phyloP scores from a whole-genome alignment of 2,113 vertebrate species.

The Lates calcarifer region DNA sequence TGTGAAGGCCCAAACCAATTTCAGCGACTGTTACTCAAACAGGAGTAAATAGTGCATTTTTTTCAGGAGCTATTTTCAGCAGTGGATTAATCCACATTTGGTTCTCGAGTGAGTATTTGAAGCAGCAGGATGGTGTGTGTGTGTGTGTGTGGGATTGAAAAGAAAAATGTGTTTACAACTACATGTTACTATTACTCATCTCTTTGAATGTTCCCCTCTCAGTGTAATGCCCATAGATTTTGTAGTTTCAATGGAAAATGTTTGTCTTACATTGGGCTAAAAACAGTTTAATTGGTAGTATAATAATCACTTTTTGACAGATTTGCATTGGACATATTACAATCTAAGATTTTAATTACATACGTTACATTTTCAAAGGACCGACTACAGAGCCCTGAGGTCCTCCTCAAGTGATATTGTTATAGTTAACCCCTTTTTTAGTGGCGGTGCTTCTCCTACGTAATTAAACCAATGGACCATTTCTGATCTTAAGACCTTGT shows the following conservation, averaged over 20 bases:
- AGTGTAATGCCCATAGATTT: not conserved
- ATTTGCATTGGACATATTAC: too few species aligned
- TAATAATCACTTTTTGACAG: too few species aligned
- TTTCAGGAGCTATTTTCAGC: not conserved
- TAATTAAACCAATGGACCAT: not conserved
- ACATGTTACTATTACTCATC: not conserved
- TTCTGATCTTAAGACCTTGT: not conserved
- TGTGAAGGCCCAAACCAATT: not conserved
- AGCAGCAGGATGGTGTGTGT: not conserved
- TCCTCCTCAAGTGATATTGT: too few species aligned
- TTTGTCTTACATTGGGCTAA: too few species aligned
- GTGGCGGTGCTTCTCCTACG: not conserved
- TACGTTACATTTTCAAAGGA: not conserved
- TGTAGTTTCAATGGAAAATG: not conserved
- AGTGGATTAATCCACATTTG: not conserved
- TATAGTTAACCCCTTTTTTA: not conserved
- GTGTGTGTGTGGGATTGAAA: not conserved
- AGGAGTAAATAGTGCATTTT: not conserved
- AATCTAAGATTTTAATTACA: not conserved
- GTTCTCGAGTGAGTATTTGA: not conserved
- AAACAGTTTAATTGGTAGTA: too few species aligned
- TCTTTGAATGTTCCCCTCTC: not conserved
- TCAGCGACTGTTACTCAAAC: not conserved
- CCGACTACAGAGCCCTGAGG: not conserved
- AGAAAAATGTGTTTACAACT: not conserved